Conservation (phyloP, 2,113 vertebrate genomes). For the Grus americana region DNA sequence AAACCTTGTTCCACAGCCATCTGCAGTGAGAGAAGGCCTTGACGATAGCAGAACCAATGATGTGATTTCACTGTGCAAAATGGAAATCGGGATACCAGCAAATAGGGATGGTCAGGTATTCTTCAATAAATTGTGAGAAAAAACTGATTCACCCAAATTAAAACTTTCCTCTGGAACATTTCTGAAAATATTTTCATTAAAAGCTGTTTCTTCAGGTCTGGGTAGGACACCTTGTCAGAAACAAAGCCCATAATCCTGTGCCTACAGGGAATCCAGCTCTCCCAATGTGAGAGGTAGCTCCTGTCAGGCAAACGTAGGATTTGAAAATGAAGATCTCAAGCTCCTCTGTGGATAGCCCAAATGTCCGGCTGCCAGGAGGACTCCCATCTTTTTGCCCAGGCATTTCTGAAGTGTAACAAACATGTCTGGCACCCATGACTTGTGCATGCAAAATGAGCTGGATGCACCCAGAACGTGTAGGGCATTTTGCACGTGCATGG, state of each 20-base stretch:
- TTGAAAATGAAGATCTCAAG: background rate
- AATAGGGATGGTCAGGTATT: background rate
- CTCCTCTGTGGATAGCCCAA: background rate
- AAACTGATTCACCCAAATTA: background rate
- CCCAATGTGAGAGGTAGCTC: background rate
- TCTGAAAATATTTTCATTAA: background rate
- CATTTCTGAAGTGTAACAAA: background rate
- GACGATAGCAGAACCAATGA: background rate
- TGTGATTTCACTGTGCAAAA: background rate
- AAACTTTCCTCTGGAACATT: background rate
- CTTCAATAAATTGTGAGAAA: background rate
- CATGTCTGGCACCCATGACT: background rate
- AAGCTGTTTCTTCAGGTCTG: background rate
- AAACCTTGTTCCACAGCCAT: background rate
- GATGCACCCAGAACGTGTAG: accelerated
- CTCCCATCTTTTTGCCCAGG: background rate
- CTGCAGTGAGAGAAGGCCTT: background rate
- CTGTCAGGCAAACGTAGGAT: background rate
- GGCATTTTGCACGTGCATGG: background rate
- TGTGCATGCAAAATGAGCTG: background rate
- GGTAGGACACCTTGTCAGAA: background rate
- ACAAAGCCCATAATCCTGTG: background rate
- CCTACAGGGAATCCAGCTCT: accelerated
- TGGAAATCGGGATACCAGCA: background rate
- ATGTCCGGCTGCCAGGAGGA: background rate